These are phyloP conservation scores for Agrilus mali DNA, from an alignment of 2,888 invertebrate genomes.

Conservation along the genomic window DNA sequence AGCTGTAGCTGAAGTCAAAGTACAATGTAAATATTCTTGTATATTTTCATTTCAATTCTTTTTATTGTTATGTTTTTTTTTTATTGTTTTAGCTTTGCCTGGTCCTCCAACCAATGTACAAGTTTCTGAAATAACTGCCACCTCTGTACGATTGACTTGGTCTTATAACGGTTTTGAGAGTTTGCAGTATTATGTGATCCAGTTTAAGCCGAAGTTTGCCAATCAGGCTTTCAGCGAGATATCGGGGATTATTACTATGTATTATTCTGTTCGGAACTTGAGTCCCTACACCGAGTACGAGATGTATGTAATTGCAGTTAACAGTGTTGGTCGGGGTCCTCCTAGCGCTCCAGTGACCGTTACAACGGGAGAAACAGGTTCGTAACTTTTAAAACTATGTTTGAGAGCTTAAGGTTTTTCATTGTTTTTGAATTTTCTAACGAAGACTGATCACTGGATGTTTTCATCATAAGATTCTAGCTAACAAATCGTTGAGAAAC, in stretches of 20 bases:
- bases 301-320: constrained; percentile 90
- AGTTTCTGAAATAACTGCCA: constrained; percentile 87
- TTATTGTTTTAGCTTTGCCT: constrained; percentile 60
- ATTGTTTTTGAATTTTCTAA: no score
- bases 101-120: constrained; percentile 81
- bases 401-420: no score
- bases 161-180: constrained; percentile 80
- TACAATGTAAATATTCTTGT: constrained; percentile 67
- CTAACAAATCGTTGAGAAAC: no score
- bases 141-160: constrained; percentile 88
- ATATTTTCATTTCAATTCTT: constrained; percentile 34
- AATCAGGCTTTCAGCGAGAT: constrained; percentile 87
- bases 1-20: constrained; percentile 77
- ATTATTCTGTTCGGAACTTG: constrained; percentile 79
- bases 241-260: constrained; percentile 84
- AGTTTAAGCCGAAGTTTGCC: constrained; percentile 91
- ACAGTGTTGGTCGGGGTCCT: constrained; percentile 85
- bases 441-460: no score
- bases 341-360: constrained; percentile 80
- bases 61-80: no score
- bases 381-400: constrained; percentile 4
- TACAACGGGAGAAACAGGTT: constrained; percentile 96
- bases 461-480: no score
- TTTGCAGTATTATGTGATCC: constrained; percentile 91
- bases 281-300: constrained; percentile 95